Evolutionary conservation across 2,797 vertebrate genomes (phyloP).

Genomic region (Gallirallus australis): DNA sequence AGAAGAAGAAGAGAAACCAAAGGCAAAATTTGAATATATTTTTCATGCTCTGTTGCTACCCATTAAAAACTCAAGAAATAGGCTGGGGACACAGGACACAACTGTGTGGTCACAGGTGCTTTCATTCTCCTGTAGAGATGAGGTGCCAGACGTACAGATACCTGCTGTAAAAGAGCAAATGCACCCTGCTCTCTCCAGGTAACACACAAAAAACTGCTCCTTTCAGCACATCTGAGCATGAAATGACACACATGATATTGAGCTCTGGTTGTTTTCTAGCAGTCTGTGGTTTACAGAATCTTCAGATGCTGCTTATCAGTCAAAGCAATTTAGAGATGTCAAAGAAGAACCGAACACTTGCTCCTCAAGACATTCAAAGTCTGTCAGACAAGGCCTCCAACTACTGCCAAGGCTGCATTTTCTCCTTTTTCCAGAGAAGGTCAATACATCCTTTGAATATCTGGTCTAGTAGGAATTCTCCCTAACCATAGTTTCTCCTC

Average conservation of each 20-base stretch:
- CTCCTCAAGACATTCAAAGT: not conserved
- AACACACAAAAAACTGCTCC: not conserved
- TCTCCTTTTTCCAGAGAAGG: not conserved
- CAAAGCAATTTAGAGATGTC: not conserved
- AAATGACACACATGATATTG: accelerated
- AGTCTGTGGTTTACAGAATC: accelerated
- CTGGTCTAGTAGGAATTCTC: not conserved
- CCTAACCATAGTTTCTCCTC: not conserved
- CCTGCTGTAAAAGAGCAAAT: not conserved
- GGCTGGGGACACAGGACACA: not conserved
- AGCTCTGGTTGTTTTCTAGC: accelerated
- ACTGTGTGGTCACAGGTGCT: not conserved
- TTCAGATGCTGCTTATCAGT: too few species aligned
- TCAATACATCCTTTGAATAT: not conserved
- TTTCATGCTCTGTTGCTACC: not conserved
- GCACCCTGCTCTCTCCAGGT: not conserved
- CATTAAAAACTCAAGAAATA: not conserved
- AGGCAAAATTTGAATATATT: not conserved
- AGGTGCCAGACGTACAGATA: not conserved
- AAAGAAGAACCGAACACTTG: not conserved
- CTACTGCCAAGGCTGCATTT: not conserved
- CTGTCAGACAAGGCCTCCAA: not conserved
- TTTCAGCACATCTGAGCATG: not conserved
- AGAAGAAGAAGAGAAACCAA: not conserved
- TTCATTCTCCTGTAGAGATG: not conserved